Base-by-base conservation (phyloP, 1,140 invertebrate genomes). In the Phortica variegata region DNA sequence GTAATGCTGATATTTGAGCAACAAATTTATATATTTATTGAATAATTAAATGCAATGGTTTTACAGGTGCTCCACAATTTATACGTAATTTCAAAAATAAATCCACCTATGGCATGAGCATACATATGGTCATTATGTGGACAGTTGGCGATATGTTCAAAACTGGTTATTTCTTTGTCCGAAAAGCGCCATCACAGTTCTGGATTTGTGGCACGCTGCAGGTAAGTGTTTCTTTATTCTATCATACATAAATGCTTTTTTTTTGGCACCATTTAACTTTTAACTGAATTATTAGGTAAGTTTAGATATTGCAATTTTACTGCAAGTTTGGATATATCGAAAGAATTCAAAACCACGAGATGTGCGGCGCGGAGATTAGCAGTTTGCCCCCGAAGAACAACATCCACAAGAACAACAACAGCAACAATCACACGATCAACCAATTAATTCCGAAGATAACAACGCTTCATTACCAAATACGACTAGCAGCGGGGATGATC, bases 121-220 rank as follows among this genome's bases (percentile, higher is more conserved):
- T 90, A 50, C 82, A 84, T 52, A 99, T 98, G 96, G 96, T 99
- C 29, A 78, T 90, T 15, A 92, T 98, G 87, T 99, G 97, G 97
- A 92, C 93, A 8, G 82, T 85, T 56, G 89, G 90, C 58, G 97
- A 99, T 81, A 79, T 95, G 33, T 98, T 97, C 76, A 99, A 99
- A 80, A 99, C 96, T 52, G 83, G 86, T 42, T 99, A 99, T 77
- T 99, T 98, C 78, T 82, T 98, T 48, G 73, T 93, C 43, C 83
- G 92, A 58, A 82, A 89, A 54, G 90, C 93, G 9, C 96, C 97
- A 1, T 79, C 89, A 21, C 97, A 99, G 76, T 99, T 99, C 79
- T 91, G 88, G 85, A 81, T 98, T 32, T 99, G 97, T 79, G 95
- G 95, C 47, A 82, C 84, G 55, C 81, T 98, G 43, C 97, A 99